phyloP scores from a whole-genome alignment of 2,888 invertebrate species.

The Scelioninae gen. 1 region DNA sequence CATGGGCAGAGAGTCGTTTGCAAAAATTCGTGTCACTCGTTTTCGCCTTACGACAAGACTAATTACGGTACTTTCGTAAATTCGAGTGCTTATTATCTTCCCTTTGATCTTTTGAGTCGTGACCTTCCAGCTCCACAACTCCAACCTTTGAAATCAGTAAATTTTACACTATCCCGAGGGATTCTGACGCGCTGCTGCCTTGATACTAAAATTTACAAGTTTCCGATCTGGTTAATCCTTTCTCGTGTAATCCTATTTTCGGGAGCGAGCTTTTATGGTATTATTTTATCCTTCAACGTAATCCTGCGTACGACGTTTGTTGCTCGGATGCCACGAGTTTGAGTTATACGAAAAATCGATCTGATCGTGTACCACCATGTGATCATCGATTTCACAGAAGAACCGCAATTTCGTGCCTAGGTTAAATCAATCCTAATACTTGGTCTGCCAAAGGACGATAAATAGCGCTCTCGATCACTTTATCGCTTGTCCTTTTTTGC shows the following conservation, averaged over 20 bases:
- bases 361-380: neutral
- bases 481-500: conserved; percentile 27
- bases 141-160: conserved; percentile 11
- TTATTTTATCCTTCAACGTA: conserved; percentile 1
- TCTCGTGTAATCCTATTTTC: conserved; percentile 47
- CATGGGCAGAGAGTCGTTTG: conserved; percentile 8
- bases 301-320: neutral
- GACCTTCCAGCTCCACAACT: neutral
- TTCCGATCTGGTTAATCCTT: conserved; percentile 53
- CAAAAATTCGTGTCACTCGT: neutral
- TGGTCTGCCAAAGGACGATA: conserved; percentile 29
- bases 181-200: conserved; percentile 3
- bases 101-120: conserved; percentile 5
- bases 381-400: conserved; percentile 22
- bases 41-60: neutral
- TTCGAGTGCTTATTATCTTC: conserved; percentile 9
- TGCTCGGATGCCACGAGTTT: neutral
- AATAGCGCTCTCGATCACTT: conserved; percentile 51
- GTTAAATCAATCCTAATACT: conserved; percentile 39
- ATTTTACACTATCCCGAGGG: conserved; percentile 5
- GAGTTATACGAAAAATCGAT: neutral
- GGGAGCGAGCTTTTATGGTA: conserved; percentile 29
- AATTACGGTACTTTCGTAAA: conserved; percentile 5
- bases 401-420: conserved; percentile 15
- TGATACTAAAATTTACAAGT: conserved; percentile 49